phyloP scores from a whole-genome alignment of 2,113 vertebrate species.

The Protobothrops flavoviridis region DNA sequence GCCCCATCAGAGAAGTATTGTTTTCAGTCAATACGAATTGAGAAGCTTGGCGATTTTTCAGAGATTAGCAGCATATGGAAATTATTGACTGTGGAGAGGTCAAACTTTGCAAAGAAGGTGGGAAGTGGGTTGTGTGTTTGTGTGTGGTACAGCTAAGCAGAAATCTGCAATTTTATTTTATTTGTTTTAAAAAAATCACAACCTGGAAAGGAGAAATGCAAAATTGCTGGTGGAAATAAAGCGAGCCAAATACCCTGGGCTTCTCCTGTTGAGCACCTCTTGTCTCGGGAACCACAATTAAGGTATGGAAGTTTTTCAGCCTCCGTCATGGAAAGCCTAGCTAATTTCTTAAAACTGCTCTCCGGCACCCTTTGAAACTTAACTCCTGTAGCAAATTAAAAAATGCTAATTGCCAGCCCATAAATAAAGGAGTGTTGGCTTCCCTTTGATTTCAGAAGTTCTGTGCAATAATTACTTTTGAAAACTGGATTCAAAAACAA shows the following conservation, averaged over 20 bases:
- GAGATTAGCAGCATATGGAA: not conserved
- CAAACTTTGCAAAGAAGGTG: not conserved
- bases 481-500: constrained; percentile 38
- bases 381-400: constrained; percentile 68
- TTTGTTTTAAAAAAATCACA: not conserved
- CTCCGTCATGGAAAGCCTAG: constrained; percentile 56
- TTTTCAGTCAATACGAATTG: not conserved
- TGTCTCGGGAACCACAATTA: constrained; percentile 44
- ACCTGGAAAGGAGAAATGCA: not conserved
- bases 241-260: no score
- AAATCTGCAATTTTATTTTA: not conserved
- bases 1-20: not conserved
- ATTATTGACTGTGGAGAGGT: not conserved
- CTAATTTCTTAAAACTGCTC: constrained; percentile 64
- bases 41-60: not conserved
- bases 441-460: constrained; percentile 51
- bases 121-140: no score
- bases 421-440: constrained; percentile 42
- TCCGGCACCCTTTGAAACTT: constrained; percentile 63
- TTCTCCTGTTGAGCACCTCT: not conserved
- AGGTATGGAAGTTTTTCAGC: constrained; percentile 44
- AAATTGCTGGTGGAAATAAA: not conserved
- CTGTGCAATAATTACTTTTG: constrained; percentile 46
- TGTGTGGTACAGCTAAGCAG: not conserved
- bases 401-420: constrained; percentile 63